Percentiles rank a stretch among this genome's conserved stretches.
Conservation (phyloP, 2,113 vertebrate species). For the Cyphomyrus discorhynchus region DNA sequence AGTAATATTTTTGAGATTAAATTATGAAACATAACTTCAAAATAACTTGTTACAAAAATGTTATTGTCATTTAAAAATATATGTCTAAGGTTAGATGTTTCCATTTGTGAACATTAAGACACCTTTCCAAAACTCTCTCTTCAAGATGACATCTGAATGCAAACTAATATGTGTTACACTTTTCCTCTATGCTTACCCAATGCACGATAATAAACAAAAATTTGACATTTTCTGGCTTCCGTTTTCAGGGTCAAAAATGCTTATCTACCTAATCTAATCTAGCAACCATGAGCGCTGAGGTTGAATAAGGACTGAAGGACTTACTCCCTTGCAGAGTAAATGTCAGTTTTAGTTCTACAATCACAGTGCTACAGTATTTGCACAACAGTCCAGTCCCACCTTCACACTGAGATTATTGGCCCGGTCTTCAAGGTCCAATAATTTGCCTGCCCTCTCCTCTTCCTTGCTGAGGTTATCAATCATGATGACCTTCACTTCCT, state of each 20-base stretch:
- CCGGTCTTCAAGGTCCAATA: conserved; percentile 26
- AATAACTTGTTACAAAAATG: not conserved
- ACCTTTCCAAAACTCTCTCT: not conserved
- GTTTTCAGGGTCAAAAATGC: not conserved
- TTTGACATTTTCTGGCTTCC: not conserved
- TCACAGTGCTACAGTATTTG: not conserved
- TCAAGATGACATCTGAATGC: not conserved
- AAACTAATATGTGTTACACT: not conserved
- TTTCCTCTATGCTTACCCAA: not conserved
- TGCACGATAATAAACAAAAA: not conserved
- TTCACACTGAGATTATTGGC: conserved; percentile 14
- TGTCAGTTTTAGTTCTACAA: not conserved
- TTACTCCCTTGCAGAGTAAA: not conserved
- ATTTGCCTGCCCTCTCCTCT: conserved; percentile 25
- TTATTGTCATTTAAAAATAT: not conserved
- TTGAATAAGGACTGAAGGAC: not conserved
- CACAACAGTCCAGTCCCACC: conserved; percentile 22
- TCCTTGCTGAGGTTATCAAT: conserved; percentile 28
- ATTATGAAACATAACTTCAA: not conserved
- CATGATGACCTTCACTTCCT: conserved; percentile 39
- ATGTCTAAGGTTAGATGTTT: not conserved
- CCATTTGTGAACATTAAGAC: not conserved
- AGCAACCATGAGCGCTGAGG: not conserved
- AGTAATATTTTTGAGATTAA: not conserved
- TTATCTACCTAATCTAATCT: not conserved